Evolutionary conservation across 2,113 vertebrate genomes (phyloP), one percentile per base, ranked within the genome.

Genomic region (Platysternon megacephalum): DNA sequence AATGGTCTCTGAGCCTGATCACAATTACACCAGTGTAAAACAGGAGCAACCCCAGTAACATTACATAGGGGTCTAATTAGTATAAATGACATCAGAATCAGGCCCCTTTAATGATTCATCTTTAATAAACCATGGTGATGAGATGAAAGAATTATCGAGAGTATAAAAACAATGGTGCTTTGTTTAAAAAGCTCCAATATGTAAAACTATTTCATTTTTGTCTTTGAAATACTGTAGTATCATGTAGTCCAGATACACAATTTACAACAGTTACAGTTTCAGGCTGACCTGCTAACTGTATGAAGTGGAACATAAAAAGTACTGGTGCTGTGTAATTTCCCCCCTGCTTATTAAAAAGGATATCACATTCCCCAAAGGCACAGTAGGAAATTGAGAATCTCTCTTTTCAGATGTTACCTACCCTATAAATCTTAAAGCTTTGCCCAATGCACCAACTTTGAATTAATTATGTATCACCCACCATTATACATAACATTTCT

Each of bases 381-480:
- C 24, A 46, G n/a, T 42, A 49, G 53, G 28, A 56, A 96, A 92
- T 82, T 74, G 65, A 58, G 48, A 84, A 80, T 95, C 91, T 89
- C 68, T 94, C 88, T 89, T 89, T 89, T 89, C 94, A 93, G 81
- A 85, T 90, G 74, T 82, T 85, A 65, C 93, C 28, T 96, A 89
- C 84, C 74, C 83, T 22, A 28, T 96, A 95, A 93, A 90, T 86
- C 87, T 94, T 82, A 56, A 87, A 95, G 74, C 24, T 95, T 89
- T 91, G 44, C 49, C 58, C 68, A 84, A 49, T 83, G 72, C 65
- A 87, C 68, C 79, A 76, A 58, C 52, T 39, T 61, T 24, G 83
- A 93, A 92, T 94, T 94, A 97, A 96, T 93, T 94, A 94, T 72
- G 76, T 84, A 29, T 94, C 97, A 76, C 74, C 95, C 94, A 93